phyloP scores from a whole-genome alignment of 2,888 invertebrate species.

The Euzophera pinguis region DNA sequence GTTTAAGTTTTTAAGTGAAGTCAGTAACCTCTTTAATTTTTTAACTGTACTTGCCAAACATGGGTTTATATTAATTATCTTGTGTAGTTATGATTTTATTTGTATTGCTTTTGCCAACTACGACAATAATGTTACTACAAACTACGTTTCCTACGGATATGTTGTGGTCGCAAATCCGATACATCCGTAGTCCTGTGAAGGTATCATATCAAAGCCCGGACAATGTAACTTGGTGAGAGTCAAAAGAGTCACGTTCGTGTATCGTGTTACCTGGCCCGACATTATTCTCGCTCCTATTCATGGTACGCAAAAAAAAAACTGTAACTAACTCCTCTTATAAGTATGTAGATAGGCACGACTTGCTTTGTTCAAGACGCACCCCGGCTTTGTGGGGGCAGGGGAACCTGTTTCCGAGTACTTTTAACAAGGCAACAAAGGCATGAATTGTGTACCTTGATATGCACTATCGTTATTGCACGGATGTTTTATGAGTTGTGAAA shows the following conservation, averaged over 20 bases:
- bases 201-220: constrained; percentile 46
- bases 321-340: constrained; percentile 38
- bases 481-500: constrained; percentile 22
- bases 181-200: constrained; percentile 27
- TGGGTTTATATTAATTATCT: background rate
- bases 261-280: constrained; percentile 50
- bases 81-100: background rate
- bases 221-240: constrained; percentile 38
- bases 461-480: constrained; percentile 21
- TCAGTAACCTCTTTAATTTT: constrained; percentile 26
- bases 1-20: constrained; percentile 15
- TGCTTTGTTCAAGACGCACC: constrained; percentile 48
- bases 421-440: constrained; percentile 43
- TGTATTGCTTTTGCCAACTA: background rate
- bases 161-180: constrained; percentile 28
- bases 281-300: constrained; percentile 55
- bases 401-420: constrained; percentile 53
- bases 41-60: background rate
- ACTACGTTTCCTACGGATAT: constrained; percentile 19
- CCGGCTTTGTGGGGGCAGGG: constrained; percentile 44
- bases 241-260: constrained; percentile 46
- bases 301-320: constrained; percentile 45
- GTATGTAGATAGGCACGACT: constrained; percentile 39
- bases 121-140: background rate
- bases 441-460: constrained; percentile 33